Base-by-base conservation (phyloP, 2,797 vertebrate genomes). In the Gephyroberyx darwinii region DNA sequence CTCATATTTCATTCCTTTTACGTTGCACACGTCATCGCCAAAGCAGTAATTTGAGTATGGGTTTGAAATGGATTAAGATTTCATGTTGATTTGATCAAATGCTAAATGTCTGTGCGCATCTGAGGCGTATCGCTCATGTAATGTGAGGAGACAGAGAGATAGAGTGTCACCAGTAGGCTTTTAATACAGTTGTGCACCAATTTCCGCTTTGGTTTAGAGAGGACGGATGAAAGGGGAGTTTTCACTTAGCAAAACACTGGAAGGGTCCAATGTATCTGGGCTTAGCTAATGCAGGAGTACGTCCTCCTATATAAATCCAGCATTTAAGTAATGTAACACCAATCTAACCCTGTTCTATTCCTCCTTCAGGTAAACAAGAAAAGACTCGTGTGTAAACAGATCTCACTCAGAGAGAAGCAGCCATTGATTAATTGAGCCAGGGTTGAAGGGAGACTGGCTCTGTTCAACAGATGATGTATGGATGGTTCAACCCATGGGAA, bases 41-140 rank as follows among this genome's bases (percentile, higher is more conserved):
- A 58, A 76, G 57, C 6, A 31, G 13, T 54, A 58, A 73, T 78
- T 84, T 64, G 26, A 76, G 68, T 66, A 53, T 0, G 31, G 16
- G 39, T 47, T 50, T 80, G 41, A 73, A 85, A 77, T 61, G 68
- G 61, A 90, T 65, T 76, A 31, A 81, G 77, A 81, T 89, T 78
- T 88, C 58, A n/a, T 56, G 19, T 31, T 74, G 55, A 84, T 86
- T 81, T 70, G 75, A 89, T 83, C 68, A 89, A 77, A 88, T 86
- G 55, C 73, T 81, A 66, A 78, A 84, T 72, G 61, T 75, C 74
- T 56, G 59, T 16, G 5, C 20, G 61, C 35, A 62, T 75, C 61
- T 59, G 58, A 58, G 60, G 26, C 48, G 33, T 52, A 54, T 9
- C 60, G 30, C 63, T 80, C 75, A 83, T 78, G 5, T 59, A 67